Evolutionary conservation across 2,888 invertebrate genomes (phyloP), one percentile per base, ranked within the genome.

Genomic region (Stegana nigrithorax): DNA sequence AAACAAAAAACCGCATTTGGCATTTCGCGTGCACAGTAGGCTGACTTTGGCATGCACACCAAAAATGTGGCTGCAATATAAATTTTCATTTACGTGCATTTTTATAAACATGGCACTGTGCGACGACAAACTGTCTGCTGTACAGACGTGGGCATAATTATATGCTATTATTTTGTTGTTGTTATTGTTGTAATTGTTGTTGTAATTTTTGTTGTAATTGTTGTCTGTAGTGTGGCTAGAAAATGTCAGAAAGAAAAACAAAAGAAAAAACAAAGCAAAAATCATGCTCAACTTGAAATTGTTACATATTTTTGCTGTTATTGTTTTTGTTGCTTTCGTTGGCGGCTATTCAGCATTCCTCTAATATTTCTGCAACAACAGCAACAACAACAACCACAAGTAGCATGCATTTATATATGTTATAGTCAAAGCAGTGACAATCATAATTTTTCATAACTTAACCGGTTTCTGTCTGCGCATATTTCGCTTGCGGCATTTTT

Each of bases 391-490:
- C 39, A 25, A 36, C 2, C 21, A 19, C 32, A 53, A 14, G 10
- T 19, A 27, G 17, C 10, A 27, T 39, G n/a, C 6, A 32, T 32
- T 12, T 5, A 5, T 4, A 32, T 32, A 32, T 32, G 2, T 32
- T 32, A n/a, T 32, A 39, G 2, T 39, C 10, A 45, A 45, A 59
- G 8, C 78, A 75, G 75, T 78, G 75, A 75, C 78, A 75, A 75
- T 75, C 78, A 78, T 78, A 75, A 78, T 75, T 75, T 78, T 75
- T 75, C 74, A 75, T 78, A 75, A 75, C 76, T 67, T 67, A 75
- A 75, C 78, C 75, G 75, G 75, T 75, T 77, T 67, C 61, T 67
- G 64, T 44, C 39, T 50, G 23, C 29, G 21, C 51, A 26, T 25
- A 68, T 69, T 67, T 59, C 59, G 73, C 73, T 70, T 66, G 71